These are phyloP conservation scores for Lerista edwardsae DNA, from an alignment of 2,797 vertebrate genomes.

Conservation along the genomic window DNA sequence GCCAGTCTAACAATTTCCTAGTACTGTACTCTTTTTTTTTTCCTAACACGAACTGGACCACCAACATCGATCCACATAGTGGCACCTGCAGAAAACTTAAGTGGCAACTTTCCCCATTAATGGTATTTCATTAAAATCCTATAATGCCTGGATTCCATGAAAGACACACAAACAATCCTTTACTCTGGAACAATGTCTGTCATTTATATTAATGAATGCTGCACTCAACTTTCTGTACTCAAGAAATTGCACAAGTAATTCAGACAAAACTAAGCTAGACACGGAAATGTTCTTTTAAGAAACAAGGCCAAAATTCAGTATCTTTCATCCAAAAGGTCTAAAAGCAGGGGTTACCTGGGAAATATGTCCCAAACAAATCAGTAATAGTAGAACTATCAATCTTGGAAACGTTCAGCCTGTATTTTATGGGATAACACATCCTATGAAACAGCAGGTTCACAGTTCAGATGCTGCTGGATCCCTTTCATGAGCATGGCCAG, in stretches of 20 bases:
- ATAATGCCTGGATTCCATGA: no score
- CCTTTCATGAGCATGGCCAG: no score
- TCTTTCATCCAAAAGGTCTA: background rate
- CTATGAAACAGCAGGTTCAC: no score
- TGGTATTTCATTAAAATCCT: no score
- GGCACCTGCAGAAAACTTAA: background rate
- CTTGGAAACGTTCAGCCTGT: no score
- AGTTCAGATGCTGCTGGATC: no score
- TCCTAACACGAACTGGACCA: no score
- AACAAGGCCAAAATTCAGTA: background rate
- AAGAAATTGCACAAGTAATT: conserved; percentile 1
- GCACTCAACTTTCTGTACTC: background rate
- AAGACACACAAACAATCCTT: background rate
- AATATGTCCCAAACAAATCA: background rate
- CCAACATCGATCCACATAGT: background rate
- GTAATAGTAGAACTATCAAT: no score
- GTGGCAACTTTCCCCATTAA: background rate
- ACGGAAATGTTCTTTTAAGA: conserved; percentile 4
- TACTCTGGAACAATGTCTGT: background rate
- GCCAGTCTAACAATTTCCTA: background rate
- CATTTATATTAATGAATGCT: conserved; percentile 1
- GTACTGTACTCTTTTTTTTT: background rate
- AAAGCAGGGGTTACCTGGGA: conserved; percentile 5
- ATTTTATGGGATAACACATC: no score
- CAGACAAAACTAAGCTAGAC: conserved; percentile 30